These are phyloP conservation scores for Heteronetta atricapilla DNA, from an alignment of 2,113 vertebrate species.

Conservation along the genomic window DNA sequence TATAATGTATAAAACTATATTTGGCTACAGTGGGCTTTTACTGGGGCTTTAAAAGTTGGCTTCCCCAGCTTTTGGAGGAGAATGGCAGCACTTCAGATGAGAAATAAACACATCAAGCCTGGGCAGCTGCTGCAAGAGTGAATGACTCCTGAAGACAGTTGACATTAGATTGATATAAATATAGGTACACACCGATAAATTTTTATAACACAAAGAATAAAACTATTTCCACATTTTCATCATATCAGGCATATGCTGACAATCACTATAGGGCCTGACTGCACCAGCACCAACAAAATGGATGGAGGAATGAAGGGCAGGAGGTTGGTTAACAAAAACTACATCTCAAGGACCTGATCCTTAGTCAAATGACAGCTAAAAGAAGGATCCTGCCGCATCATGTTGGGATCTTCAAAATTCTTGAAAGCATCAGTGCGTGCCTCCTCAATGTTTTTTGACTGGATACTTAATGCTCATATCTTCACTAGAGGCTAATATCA, in stretches of 20 bases:
- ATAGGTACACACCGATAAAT: not conserved
- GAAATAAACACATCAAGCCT: slow-evolving; percentile 1
- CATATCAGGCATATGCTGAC: not conserved
- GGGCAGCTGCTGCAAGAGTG: not conserved
- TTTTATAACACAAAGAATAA: not conserved
- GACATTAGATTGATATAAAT: not conserved
- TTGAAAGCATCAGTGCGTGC: not conserved
- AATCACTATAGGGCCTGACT: not conserved
- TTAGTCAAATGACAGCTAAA: not conserved
- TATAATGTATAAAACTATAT: slow-evolving; percentile 64
- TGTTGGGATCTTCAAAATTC: not conserved
- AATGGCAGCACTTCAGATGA: not conserved
- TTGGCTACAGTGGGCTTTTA: slow-evolving; percentile 36
- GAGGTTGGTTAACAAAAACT: not conserved
- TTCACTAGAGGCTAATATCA: not conserved
- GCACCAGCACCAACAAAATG: not conserved
- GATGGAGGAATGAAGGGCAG: not conserved
- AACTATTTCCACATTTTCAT: not conserved
- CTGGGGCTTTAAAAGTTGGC: not conserved
- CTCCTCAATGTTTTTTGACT: not conserved
- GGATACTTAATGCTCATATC: not conserved
- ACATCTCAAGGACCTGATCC: not conserved
- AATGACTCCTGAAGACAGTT: not conserved
- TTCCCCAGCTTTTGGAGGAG: slow-evolving; percentile 24
- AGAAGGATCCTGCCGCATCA: not conserved